Evolutionary conservation across 2,888 invertebrate genomes (phyloP), one percentile per base, ranked within the genome.

Genomic region (Cylloceria caligata): DNA sequence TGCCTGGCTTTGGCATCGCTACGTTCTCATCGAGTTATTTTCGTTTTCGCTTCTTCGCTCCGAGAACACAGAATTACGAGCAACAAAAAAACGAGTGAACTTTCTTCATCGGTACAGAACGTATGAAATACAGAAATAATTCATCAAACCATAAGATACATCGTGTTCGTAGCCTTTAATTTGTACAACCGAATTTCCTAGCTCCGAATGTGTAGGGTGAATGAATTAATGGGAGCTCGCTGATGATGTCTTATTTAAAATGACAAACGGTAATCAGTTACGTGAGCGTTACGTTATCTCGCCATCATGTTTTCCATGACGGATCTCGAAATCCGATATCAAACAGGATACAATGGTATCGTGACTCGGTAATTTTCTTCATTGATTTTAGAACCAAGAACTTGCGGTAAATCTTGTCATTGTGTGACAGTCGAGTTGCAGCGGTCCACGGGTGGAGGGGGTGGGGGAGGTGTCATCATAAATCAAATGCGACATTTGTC

Each of bases 211-310:
- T 84, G 84, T 84, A 86, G 83, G 45, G 77, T 86, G 87, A 88
- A 88, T 84, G 88, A 90, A 90, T 91, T 90, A 91, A 91, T 89
- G 90, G 84, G 74, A 78, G 76, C 72, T 57, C 55, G 68, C 83
- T 62, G 86, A 89, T 62, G 86, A 89, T 86, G 86, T 90, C 90
- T 90, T 89, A 89, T 89, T 91, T 88, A 87, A 88, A 88, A 88
- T 91, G 88, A 90, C 85, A 85, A 89, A 90, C 84, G 89, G 49
- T 80, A 39, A 39, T 65, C 78, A 72, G 81, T 52, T 72, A 21
- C 19, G 42, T 39, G 42, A 34, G 62, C 27, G 11, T 68, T 71
- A 24, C 13, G 39, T 39, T 67, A 42, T 55, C 62, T 52, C 65
- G 42, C 42, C 62, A 74, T 73, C 72, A 74, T 83, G 71, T 78